Evolutionary conservation across 1,140 invertebrate genomes (phyloP).

Genomic region (Drosophila tsacasi): DNA sequence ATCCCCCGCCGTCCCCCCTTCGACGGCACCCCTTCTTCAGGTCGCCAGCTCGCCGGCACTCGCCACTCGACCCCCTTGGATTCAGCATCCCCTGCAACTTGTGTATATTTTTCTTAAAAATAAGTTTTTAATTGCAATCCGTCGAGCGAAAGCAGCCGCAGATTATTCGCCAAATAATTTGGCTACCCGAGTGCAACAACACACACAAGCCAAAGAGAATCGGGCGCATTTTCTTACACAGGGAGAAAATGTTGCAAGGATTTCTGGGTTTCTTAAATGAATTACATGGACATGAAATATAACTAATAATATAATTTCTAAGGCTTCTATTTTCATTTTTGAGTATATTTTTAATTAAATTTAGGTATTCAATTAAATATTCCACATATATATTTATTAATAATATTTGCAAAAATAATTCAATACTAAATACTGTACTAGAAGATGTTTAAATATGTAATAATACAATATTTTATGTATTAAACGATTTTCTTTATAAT

Average conservation of each 20-base stretch:
- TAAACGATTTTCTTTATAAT: no score
- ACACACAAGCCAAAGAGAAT: slow-evolving; percentile 7
- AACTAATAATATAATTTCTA: no score
- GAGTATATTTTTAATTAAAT: no score
- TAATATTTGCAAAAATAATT: no score
- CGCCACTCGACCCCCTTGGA: slow-evolving; percentile 16
- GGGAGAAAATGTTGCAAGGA: no score
- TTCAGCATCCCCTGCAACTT: slow-evolving; percentile 3
- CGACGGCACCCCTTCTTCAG: background rate
- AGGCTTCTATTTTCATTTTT: no score
- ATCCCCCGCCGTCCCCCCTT: slow-evolving; percentile 1
- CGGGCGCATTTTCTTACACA: slow-evolving; percentile 22
- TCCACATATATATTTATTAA: no score
- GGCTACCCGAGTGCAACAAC: slow-evolving; percentile 52
- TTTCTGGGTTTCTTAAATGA: no score
- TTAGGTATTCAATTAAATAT: no score
- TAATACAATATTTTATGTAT: no score
- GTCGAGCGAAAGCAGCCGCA: slow-evolving; percentile 66
- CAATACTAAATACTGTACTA: no score
- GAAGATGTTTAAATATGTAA: no score
- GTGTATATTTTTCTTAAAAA: slow-evolving; percentile 75
- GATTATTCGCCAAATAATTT: slow-evolving; percentile 85
- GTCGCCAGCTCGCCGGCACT: slow-evolving; percentile 8
- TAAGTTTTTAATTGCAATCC: slow-evolving; percentile 81
- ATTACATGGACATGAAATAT: background rate